Base-by-base conservation (phyloP, 2,888 invertebrate genomes). In the Geophilus truncorum region DNA sequence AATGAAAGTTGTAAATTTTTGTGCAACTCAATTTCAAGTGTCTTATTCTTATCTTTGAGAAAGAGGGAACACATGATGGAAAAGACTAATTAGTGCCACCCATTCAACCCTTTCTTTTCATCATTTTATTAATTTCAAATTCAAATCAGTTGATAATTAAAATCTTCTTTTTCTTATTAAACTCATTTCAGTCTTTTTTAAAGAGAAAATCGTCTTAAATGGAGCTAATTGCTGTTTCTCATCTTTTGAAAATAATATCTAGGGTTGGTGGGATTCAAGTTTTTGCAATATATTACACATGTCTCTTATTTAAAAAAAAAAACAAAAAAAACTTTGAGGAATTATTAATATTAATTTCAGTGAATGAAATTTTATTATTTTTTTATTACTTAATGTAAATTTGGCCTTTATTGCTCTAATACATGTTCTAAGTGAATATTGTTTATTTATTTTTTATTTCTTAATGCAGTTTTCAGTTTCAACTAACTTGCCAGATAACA, bases 21-120 rank as follows among this genome's bases (percentile, higher is more conserved):
- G 18, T 57, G 57, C 57, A 57, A 57, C 57, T 57, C 57, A 57
- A 57, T 57, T 57, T 57, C 57, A 57, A 57, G 57, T 57, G n/a
- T n/a, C 57, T 57, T 57, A 57, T 57, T 57, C 57, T 57, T 57
- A 21, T 23, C 23, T 57, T 21, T 57, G 21, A 21, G 21, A 18
- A 9, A 57, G 21, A 57, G 23, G 57, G 23, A 57, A 23, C 57
- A 57, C 23, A 23, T 57, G 57, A 57, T 57, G 57, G 57, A 57
- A 57, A 57, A 57, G 57, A 57, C 57, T 57, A 57, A 57, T 57
- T 57, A 57, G 57, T 57, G 57, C 57, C 57, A 23, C 57, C 36
- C 57, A 57, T 57, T 57, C 57, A 57, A 57, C 57, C 57, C 57
- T 57, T 57, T 57, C 57, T 57, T 57, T 57, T 51, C n/a, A 57